These are phyloP conservation scores for Campylomormyrus numenius DNA, from an alignment of 2,113 vertebrate species.

Conservation along the genomic window DNA sequence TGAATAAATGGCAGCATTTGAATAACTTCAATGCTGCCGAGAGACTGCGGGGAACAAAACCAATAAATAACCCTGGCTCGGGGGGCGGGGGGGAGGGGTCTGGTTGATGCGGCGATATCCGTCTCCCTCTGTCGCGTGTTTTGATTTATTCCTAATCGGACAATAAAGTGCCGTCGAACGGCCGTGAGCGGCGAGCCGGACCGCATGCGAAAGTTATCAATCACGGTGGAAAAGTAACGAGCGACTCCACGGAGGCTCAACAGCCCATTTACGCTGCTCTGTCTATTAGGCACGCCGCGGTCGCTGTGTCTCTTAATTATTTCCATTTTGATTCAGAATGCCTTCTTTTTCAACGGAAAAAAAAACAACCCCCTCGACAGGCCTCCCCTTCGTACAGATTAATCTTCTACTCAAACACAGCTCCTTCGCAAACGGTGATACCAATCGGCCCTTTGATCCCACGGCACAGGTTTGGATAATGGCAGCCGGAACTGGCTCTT, in stretches of 20 bases:
- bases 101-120: conserved; percentile 55
- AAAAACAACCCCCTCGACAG: not conserved
- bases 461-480: not conserved
- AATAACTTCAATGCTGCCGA: conserved; percentile 56
- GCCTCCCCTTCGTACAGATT: not conserved
- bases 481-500: not conserved
- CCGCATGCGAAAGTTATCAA: conserved; percentile 61
- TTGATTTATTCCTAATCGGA: conserved; percentile 70
- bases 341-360: not conserved
- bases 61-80: conserved; percentile 62
- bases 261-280: conserved; percentile 54
- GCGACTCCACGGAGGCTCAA: conserved; percentile 55
- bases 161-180: conserved; percentile 56
- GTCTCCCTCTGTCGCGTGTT: conserved; percentile 60
- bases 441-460: not conserved
- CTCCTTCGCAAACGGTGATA: not conserved
- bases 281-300: conserved; percentile 51
- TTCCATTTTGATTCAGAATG: conserved; percentile 41
- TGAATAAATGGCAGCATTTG: conserved; percentile 60
- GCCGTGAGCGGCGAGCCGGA: conserved; percentile 53
- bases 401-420: not conserved
- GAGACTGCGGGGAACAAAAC: conserved; percentile 46
- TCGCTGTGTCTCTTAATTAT: conserved; percentile 60
- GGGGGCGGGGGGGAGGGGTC: conserved; percentile 47
- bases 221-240: conserved; percentile 54